phyloP scores from a whole-genome alignment of 2,113 vertebrate genomes.

The Bucco capensis region DNA sequence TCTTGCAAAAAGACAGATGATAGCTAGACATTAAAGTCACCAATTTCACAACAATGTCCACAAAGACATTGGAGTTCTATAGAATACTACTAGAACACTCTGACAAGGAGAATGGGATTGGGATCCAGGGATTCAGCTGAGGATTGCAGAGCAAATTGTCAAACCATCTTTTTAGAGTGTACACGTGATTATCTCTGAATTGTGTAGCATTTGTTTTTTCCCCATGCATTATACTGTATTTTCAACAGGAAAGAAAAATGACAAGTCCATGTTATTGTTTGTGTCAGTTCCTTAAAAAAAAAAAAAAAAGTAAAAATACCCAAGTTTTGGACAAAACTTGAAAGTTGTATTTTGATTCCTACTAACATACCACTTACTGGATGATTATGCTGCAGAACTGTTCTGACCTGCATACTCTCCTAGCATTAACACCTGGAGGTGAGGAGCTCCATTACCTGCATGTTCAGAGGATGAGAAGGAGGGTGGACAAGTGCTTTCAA shows the following conservation, averaged over 20 bases:
- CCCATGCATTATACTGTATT: slow-evolving; percentile 77
- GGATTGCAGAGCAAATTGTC: slow-evolving; percentile 77
- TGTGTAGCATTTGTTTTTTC: slow-evolving; percentile 56
- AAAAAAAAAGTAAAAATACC: slow-evolving; percentile 43
- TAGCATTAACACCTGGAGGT: slow-evolving; percentile 53
- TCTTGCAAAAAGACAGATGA: slow-evolving; percentile 81
- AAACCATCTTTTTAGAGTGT: slow-evolving; percentile 69
- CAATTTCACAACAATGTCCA: slow-evolving; percentile 81
- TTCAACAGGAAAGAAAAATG: slow-evolving; percentile 58
- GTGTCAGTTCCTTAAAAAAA: slow-evolving; percentile 51
- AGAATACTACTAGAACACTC: slow-evolving; percentile 85
- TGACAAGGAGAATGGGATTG: slow-evolving; percentile 79
- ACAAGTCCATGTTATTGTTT: slow-evolving; percentile 21
- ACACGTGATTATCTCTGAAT: slow-evolving; percentile 72
- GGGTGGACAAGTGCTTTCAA: slow-evolving; percentile 61
- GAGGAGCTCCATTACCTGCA: slow-evolving; percentile 41
- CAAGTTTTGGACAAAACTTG: slow-evolving; percentile 44
- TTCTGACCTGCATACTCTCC: slow-evolving; percentile 49
- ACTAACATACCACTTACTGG: slow-evolving; percentile 35
- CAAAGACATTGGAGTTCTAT: slow-evolving; percentile 85
- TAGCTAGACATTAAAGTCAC: slow-evolving; percentile 83
- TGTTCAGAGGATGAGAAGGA: slow-evolving; percentile 59
- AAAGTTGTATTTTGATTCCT: slow-evolving; percentile 40
- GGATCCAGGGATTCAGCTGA: slow-evolving; percentile 75
- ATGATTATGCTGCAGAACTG: not conserved